These are phyloP conservation scores for Choristoneura fumiferana DNA, from an alignment of 1,140 invertebrate species.

Conservation along the genomic window DNA sequence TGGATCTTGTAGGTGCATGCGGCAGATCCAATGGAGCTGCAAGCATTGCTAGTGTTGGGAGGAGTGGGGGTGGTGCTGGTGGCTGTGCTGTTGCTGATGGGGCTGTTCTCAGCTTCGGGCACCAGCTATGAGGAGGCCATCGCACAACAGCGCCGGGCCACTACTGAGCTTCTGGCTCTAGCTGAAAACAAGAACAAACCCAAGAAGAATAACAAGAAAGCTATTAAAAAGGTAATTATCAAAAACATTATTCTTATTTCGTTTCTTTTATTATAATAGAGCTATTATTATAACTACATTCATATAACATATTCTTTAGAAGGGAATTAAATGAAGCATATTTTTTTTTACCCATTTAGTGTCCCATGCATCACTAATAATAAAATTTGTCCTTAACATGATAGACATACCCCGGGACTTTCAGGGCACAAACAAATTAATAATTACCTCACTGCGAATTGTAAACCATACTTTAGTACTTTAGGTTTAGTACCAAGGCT, in stretches of 20 bases:
- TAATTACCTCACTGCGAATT: no score
- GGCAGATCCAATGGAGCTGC: constrained; percentile 65
- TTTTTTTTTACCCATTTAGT: no score
- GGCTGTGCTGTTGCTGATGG: constrained; percentile 65
- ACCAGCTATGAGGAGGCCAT: constrained; percentile 73
- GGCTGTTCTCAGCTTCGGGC: constrained; percentile 62
- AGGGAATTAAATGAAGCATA: no score
- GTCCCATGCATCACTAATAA: no score
- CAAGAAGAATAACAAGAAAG: constrained; percentile 67
- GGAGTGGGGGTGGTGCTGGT: constrained; percentile 62
- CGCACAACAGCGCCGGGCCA: constrained; percentile 63
- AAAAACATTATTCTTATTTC: no score
- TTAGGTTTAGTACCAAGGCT: no score
- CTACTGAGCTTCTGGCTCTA: constrained; percentile 64
- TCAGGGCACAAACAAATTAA: no score
- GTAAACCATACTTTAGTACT: no score
- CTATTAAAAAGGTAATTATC: constrained; percentile 65
- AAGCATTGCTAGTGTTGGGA: constrained; percentile 63
- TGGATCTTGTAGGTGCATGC: constrained; percentile 38
- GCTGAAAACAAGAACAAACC: constrained; percentile 63
- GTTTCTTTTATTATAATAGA: no score
- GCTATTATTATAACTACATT: no score
- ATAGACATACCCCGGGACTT: no score
- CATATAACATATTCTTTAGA: no score
- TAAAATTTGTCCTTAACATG: not conserved